A percentile compares a stretch with the other conserved stretches of the same genome.
Evolutionary conservation across 2,797 vertebrate genomes (phyloP).

Genomic region (Iguana delicatissima): DNA sequence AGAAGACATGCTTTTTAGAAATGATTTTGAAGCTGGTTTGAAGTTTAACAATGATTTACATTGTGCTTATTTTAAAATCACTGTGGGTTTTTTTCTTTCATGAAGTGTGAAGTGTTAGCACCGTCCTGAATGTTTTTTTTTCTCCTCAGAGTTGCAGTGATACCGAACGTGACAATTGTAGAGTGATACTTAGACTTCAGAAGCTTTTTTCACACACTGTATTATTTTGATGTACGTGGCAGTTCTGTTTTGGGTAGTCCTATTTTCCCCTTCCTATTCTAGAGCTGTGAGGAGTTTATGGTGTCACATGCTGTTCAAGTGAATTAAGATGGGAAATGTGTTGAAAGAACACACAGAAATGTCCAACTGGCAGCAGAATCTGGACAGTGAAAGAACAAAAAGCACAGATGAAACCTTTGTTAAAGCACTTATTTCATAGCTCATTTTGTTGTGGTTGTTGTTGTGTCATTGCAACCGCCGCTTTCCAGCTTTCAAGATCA

Average conservation of each 20-base stretch:
- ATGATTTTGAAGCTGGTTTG: conserved; percentile 35
- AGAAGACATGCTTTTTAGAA: conserved; percentile 57
- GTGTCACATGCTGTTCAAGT: conserved; percentile 40
- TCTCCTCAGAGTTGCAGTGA: conserved; percentile 21
- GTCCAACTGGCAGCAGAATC: conserved; percentile 24
- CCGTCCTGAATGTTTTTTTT: conserved; percentile 36
- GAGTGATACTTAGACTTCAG: conserved; percentile 34
- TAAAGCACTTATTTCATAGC: not conserved
- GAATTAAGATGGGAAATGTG: conserved; percentile 51
- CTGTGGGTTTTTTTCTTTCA: conserved; percentile 59
- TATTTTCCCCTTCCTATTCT: conserved; percentile 56
- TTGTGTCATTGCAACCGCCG: not conserved
- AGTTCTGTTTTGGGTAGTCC: conserved; percentile 41
- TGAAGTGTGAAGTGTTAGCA: conserved; percentile 54
- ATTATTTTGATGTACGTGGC: conserved; percentile 60
- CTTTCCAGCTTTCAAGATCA: not conserved
- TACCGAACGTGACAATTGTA: conserved; percentile 18
- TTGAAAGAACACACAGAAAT: conserved; percentile 34
- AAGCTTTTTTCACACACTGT: conserved; percentile 47
- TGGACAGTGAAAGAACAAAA: conserved; percentile 28
- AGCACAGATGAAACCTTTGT: conserved; percentile 2
- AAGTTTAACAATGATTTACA: conserved; percentile 56
- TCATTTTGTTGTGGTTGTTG: not conserved
- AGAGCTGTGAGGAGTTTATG: conserved; percentile 53
- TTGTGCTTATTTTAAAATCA: conserved; percentile 50